Evolutionary conservation across 2,113 vertebrate genomes (phyloP), one percentile per base, ranked within the genome.

Genomic region (Asarcornis scutulata): DNA sequence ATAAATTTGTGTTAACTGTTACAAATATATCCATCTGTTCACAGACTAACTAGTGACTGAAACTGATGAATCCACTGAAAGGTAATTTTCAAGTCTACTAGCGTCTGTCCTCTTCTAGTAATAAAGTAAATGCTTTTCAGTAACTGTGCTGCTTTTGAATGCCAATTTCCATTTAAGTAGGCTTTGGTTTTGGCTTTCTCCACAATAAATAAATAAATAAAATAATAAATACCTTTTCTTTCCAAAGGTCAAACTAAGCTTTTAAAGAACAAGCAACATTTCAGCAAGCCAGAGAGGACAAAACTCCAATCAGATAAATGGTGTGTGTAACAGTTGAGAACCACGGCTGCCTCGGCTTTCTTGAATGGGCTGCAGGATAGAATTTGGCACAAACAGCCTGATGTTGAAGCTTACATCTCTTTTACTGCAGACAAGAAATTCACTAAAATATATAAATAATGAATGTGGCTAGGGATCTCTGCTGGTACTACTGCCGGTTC

Each of bases 381-480:
- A 83, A 96, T 95, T 88, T 96, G 91, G 95, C 95, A 97, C 95
- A 95, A 84, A 88, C 74, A 93, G 81, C 55, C 91, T 91, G 92
- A 96, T 74, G 90, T 89, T 83, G 86, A 91, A 95, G 96, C 81
- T 96, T 97, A 90, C 92, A 92, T 95, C 96, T 97, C 96, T 96
- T 95, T 98, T 97, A 96, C 95, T 90, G 96, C 89, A 97, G 96
- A 98, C 96, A 97, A 97, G 95, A 94, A 97, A 96, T 94, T 92
- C 93, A 96, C 95, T 97, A 97, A 97, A 97, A 98, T 96, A 96
- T 95, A 97, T 98, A 98, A 98, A 97, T 98, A 97, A 98, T 98
- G 95, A 96, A 98, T 97, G 97, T 72, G 96, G 90, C 94, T 95
- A 71, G 97, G 96, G 96, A 97, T 94, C 95, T 94, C 83, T 80